Conservation (phyloP, 2,888 invertebrate genomes). For the Ochlodes sylvanus region DNA sequence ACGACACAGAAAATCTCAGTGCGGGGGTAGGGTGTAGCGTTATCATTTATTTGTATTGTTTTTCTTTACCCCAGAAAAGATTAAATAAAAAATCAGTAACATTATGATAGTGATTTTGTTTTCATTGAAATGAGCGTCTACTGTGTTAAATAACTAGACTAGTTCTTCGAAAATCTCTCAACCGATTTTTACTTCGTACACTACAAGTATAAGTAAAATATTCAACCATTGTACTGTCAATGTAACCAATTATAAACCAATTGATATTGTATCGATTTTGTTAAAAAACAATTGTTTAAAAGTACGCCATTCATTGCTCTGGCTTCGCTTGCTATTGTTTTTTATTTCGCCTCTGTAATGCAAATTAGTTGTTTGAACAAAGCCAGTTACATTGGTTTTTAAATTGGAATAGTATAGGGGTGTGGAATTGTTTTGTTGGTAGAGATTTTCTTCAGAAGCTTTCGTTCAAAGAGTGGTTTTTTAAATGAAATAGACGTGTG, state of each 20-base stretch:
- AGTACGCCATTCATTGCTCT: conserved; percentile 3
- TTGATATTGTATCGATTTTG: conserved; percentile 8
- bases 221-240: not conserved
- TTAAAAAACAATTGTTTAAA: conserved; percentile 10
- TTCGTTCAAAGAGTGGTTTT: not conserved
- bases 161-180: no score
- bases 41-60: no score
- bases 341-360: conserved; percentile 10
- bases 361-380: conserved; percentile 15
- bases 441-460: not conserved
- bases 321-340: not conserved
- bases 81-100: no score
- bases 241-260: not conserved
- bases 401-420: conserved; percentile 11
- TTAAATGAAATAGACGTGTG: no score
- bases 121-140: no score
- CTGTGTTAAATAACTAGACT: no score
- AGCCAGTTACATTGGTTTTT: conserved; percentile 18
- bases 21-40: no score
- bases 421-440: not conserved
- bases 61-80: no score
- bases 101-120: no score
- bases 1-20: no score
- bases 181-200: no score
- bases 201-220: not conserved